Percentiles rank a stretch among this genome's conserved stretches.
Evolutionary conservation across 2,113 vertebrate species (phyloP).

Genomic region (Microcebus murinus): DNA sequence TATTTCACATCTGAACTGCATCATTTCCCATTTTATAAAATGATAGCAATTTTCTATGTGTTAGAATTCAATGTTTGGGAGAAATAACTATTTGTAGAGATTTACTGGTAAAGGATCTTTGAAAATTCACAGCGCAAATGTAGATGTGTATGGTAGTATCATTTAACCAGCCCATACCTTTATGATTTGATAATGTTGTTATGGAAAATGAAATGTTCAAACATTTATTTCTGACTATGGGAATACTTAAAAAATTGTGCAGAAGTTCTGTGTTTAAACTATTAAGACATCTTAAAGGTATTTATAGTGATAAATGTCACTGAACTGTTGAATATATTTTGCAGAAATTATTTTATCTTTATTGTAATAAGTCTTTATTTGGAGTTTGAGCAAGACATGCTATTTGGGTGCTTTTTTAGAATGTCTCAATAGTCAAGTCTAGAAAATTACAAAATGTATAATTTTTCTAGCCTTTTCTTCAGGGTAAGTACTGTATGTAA

Average conservation of each 20-base stretch:
- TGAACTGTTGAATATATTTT: not conserved
- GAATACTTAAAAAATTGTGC: not conserved
- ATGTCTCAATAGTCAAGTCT: not conserved
- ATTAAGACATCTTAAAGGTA: not conserved
- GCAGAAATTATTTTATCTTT: not conserved
- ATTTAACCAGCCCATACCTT: not conserved
- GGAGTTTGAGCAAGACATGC: not conserved
- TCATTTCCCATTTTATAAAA: constrained; percentile 25
- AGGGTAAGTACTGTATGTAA: not conserved
- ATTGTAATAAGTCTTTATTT: not conserved
- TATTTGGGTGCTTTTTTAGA: not conserved
- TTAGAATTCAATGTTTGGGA: not conserved
- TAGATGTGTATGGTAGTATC: not conserved
- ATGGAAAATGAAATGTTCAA: not conserved
- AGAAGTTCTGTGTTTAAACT: not conserved
- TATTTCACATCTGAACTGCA: not conserved
- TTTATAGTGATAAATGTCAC: not conserved
- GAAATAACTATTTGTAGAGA: constrained; percentile 5
- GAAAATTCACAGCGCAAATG: not conserved
- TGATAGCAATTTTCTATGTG: not conserved
- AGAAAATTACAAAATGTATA: not conserved
- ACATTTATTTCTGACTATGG: not conserved
- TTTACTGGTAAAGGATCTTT: not conserved
- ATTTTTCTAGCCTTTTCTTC: not conserved
- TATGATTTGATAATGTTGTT: not conserved